A percentile compares a stretch with the other conserved stretches of the same genome.
These are phyloP conservation scores for Operophtera brumata DNA, from an alignment of 2,888 invertebrate species.

Conservation along the genomic window DNA sequence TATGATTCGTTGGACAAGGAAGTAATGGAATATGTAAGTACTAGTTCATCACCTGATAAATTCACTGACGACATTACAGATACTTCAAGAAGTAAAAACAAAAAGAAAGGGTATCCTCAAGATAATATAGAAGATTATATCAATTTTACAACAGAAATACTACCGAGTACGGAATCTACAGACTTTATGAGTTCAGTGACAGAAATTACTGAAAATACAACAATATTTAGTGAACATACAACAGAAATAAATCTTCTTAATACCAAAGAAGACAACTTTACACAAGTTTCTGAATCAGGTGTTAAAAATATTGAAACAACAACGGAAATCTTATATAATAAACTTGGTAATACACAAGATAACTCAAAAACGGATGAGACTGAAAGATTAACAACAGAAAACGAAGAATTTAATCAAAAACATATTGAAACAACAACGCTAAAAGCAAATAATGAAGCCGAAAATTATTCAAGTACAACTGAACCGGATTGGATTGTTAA, in stretches of 20 bases:
- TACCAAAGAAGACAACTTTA: neutral
- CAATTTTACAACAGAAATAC: conserved; percentile 5
- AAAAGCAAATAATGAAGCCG: neutral
- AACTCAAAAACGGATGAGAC: neutral
- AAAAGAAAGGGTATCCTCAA: conserved; percentile 12
- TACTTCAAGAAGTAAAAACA: conserved; percentile 4
- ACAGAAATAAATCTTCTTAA: neutral
- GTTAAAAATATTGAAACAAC: neutral
- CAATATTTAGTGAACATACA: neutral
- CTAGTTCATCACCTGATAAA: neutral
- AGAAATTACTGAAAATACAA: neutral
- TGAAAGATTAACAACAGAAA: neutral
- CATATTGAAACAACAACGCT: neutral
- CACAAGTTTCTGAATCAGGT: neutral
- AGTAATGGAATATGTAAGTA: neutral
- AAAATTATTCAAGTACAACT: conserved; percentile 1
- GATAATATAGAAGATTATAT: conserved; percentile 2
- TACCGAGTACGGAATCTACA: neutral
- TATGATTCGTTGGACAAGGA: neutral
- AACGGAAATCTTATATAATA: neutral
- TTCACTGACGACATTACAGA: neutral
- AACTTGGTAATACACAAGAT: neutral
- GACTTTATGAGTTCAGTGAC: neutral
- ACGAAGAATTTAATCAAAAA: neutral
- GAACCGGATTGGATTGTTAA: neutral